A percentile compares a stretch with the other conserved stretches of the same genome.
Evolutionary conservation across 2,113 vertebrate species (phyloP).

Genomic region (Centropus unirufus): DNA sequence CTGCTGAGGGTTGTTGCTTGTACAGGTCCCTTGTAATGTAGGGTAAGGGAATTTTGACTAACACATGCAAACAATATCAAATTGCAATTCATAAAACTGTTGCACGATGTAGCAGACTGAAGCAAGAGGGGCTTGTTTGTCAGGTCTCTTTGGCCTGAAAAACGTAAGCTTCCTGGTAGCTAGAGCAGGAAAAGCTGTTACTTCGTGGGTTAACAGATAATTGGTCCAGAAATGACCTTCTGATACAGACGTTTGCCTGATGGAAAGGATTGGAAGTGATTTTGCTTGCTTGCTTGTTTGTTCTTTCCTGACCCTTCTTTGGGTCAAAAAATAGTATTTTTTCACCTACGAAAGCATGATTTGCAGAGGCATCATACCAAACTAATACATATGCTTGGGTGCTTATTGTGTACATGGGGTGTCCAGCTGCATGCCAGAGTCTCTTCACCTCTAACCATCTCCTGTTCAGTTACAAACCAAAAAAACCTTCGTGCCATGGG

Average conservation of each 20-base stretch:
- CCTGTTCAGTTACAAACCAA: neutral
- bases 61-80: neutral
- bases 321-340: neutral
- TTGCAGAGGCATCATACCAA: neutral
- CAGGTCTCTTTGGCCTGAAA: neutral
- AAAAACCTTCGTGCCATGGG: rapidly evolving
- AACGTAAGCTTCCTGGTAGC: neutral
- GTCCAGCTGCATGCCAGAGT: neutral
- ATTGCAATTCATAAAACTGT: neutral
- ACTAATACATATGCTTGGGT: neutral
- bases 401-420: neutral
- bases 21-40: neutral
- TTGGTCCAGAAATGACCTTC: neutral
- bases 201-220: neutral
- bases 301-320: neutral
- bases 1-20: neutral
- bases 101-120: neutral
- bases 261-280: neutral
- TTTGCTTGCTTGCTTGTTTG: neutral
- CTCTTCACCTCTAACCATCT: neutral
- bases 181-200: neutral
- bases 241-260: neutral
- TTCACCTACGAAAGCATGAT: neutral
- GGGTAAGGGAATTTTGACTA: neutral
- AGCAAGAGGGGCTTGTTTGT: neutral